Evolutionary conservation across 2,888 invertebrate genomes (phyloP).

Genomic region (Slavum lentiscoides): DNA sequence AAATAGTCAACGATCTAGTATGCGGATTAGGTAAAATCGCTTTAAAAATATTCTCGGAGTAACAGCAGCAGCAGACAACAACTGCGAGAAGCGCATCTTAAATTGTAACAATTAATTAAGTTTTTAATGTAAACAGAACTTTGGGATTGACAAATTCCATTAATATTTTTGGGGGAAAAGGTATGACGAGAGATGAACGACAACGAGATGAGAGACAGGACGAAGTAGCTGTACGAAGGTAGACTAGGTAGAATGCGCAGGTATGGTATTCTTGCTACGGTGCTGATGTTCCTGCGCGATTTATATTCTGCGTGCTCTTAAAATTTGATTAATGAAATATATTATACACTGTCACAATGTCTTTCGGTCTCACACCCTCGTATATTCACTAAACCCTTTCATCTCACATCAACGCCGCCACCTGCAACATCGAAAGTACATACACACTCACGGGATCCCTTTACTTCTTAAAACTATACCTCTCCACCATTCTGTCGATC

Average conservation of each 20-base stretch:
- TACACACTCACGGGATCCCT: too few relatives aligned
- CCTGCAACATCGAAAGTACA: background rate
- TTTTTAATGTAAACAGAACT: conserved; percentile 28
- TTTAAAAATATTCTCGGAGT: too few relatives aligned
- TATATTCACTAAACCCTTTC: too few relatives aligned
- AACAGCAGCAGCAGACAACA: background rate
- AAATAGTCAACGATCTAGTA: too few relatives aligned
- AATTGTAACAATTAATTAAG: conserved; percentile 47
- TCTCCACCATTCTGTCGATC: conserved; percentile 3
- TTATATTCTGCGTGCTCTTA: conserved; percentile 37
- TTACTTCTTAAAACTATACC: too few relatives aligned
- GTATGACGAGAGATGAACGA: background rate
- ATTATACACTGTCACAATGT: conserved; percentile 11
- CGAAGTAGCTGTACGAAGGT: too few relatives aligned
- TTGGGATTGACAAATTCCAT: conserved; percentile 52
- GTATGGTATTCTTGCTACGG: background rate
- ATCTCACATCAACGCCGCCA: too few relatives aligned
- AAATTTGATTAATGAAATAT: conserved; percentile 52
- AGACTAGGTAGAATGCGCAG: background rate
- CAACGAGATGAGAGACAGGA: background rate
- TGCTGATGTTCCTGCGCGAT: background rate
- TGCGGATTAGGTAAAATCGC: too few relatives aligned
- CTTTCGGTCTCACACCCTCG: background rate
- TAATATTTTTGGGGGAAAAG: conserved; percentile 37
- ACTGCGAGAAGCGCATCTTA: background rate